Percentiles rank a stretch among this genome's conserved stretches.
Evolutionary conservation across 1,140 invertebrate species (phyloP).

Genomic region (Calliphora vicina): DNA sequence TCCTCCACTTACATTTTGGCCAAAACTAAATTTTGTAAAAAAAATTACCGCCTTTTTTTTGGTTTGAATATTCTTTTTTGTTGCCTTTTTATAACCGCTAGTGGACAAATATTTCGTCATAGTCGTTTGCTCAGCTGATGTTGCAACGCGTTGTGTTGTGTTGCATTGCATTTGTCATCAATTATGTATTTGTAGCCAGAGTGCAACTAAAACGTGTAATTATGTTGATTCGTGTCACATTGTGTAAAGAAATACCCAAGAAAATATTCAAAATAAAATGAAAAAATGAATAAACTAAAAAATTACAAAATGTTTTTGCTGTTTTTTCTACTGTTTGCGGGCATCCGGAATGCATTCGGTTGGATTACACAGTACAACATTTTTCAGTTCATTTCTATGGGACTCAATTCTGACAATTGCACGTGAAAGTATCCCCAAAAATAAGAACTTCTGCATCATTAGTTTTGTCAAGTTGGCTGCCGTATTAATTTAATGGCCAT

Average conservation of each 20-base stretch:
- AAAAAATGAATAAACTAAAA: background rate
- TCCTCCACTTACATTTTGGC: background rate
- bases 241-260: background rate
- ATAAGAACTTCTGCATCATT: too few species aligned
- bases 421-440: too few species aligned
- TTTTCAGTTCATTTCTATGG: too few species aligned
- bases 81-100: background rate
- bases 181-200: conserved; percentile 27
- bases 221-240: conserved; percentile 15
- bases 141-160: background rate
- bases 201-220: conserved; percentile 35
- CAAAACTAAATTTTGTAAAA: background rate
- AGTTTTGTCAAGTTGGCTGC: too few species aligned
- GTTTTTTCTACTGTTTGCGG: too few species aligned
- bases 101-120: background rate
- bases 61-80: background rate
- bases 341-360: background rate
- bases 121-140: background rate
- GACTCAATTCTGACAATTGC: too few species aligned
- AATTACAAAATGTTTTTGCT: conserved; percentile 2
- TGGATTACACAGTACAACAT: too few species aligned
- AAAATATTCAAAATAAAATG: background rate
- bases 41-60: conserved; percentile 9
- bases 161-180: conserved; percentile 29
- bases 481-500: too few species aligned